Percentiles rank a stretch among this genome's conserved stretches.
phyloP scores from a whole-genome alignment of 2,113 vertebrate genomes.

The Herpailurus yagouaroundi region DNA sequence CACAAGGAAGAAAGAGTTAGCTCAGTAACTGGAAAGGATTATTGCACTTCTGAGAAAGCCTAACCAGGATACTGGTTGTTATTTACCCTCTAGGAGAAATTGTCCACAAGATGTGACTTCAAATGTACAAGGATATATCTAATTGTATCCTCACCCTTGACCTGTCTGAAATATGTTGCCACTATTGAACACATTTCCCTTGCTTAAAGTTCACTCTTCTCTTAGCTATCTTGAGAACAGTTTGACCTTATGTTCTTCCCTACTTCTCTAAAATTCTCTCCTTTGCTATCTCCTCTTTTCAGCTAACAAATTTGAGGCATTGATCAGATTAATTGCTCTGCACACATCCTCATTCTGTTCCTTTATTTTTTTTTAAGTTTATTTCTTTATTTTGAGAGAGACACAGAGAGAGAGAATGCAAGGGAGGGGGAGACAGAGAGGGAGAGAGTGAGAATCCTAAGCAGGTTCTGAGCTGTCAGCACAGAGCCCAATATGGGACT shows the following conservation, averaged over 20 bases:
- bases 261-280: not conserved
- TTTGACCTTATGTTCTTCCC: not conserved
- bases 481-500: no score
- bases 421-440: no score
- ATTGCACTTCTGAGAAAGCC: not conserved
- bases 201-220: not conserved
- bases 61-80: not conserved
- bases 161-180: not conserved
- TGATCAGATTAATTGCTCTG: not conserved
- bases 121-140: slow-evolving; percentile 5
- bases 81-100: slow-evolving; percentile 25
- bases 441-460: no score
- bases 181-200: not conserved
- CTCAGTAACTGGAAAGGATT: slow-evolving; percentile 28
- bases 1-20: slow-evolving; percentile 46
- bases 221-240: not conserved
- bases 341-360: not conserved
- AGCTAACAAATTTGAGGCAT: not conserved
- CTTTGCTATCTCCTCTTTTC: not conserved
- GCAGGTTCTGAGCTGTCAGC: no score
- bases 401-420: no score
- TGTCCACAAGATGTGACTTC: not conserved
- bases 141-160: not conserved
- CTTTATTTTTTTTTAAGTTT: not conserved
- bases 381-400: no score